A percentile compares a stretch with the other conserved stretches of the same genome.
Conservation (phyloP, 37 sponge, comb jelly and placozoan genomes). For the Halichondria panicea region DNA sequence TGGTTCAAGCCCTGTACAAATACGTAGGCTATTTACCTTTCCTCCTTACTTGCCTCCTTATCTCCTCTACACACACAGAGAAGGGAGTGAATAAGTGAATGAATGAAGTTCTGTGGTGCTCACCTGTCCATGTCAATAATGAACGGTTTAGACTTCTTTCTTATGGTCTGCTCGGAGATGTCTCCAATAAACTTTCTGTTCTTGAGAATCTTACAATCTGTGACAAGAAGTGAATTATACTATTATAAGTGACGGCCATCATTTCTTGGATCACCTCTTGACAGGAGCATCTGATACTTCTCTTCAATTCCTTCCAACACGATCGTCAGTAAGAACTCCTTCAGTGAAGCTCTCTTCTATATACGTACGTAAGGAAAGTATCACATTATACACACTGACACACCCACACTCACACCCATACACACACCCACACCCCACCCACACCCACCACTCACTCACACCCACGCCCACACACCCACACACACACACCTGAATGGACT, state of each 20-base stretch:
- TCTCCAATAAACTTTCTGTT: conserved; percentile 74
- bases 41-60: neutral
- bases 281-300: conserved; percentile 70
- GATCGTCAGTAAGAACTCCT: conserved; percentile 81
- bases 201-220: conserved; percentile 82
- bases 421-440: no score
- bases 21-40: neutral
- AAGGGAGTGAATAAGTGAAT: neutral
- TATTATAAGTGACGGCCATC: neutral
- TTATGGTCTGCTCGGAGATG: conserved; percentile 75
- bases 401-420: no score
- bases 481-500: conserved; percentile 68
- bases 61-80: neutral
- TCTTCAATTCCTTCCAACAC: conserved; percentile 89
- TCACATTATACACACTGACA: no score
- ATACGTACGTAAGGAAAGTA: neutral
- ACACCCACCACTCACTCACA: no score
- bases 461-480: no score
- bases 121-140: conserved; percentile 79
- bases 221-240: neutral
- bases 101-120: neutral
- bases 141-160: conserved; percentile 76
- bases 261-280: conserved; percentile 53
- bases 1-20: neutral
- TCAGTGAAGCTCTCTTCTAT: conserved; percentile 62